Percentiles rank a stretch among this genome's conserved stretches.
Evolutionary conservation across 2,888 invertebrate species (phyloP).

Genomic region (Drosophila austrosaltans): DNA sequence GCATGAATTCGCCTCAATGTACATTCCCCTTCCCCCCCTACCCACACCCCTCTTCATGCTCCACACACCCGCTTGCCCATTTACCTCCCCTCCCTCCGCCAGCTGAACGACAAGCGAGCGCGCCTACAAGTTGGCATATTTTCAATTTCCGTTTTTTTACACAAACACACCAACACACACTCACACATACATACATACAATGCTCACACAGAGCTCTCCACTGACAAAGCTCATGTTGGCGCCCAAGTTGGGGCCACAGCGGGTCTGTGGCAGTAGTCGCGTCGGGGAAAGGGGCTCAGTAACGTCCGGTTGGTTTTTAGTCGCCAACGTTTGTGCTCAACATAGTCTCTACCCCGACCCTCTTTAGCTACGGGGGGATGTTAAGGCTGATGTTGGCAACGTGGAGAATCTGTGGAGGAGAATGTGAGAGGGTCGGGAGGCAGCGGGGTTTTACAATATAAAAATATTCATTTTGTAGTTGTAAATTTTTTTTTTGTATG

Average conservation of each 20-base stretch:
- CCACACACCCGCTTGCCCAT: background rate
- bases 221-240: slow-evolving; percentile 64
- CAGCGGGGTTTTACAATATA: slow-evolving; percentile 23
- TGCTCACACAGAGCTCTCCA: slow-evolving; percentile 35
- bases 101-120: slow-evolving; percentile 57
- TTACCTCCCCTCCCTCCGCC: slow-evolving; percentile 15
- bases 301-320: slow-evolving; percentile 79
- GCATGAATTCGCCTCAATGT: slow-evolving; percentile 74
- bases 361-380: slow-evolving; percentile 13
- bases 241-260: slow-evolving; percentile 27
- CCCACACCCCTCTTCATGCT: slow-evolving; percentile 3
- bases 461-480: slow-evolving; percentile 26
- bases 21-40: slow-evolving; percentile 19
- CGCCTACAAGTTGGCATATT: slow-evolving; percentile 83
- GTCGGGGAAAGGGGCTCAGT: slow-evolving; percentile 61
- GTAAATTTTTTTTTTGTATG: slow-evolving; percentile 24
- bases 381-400: background rate
- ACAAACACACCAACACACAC: slow-evolving; percentile 45
- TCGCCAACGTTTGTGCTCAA: slow-evolving; percentile 44
- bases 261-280: slow-evolving; percentile 20
- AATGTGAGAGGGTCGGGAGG: slow-evolving; percentile 9
- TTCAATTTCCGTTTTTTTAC: slow-evolving; percentile 81
- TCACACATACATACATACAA: slow-evolving; percentile 20
- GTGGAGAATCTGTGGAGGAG: background rate
- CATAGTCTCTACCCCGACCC: slow-evolving; percentile 16